Evolutionary conservation across 2,113 vertebrate genomes (phyloP), one percentile per base, ranked within the genome.

Genomic region (Argyrosomus japonicus): DNA sequence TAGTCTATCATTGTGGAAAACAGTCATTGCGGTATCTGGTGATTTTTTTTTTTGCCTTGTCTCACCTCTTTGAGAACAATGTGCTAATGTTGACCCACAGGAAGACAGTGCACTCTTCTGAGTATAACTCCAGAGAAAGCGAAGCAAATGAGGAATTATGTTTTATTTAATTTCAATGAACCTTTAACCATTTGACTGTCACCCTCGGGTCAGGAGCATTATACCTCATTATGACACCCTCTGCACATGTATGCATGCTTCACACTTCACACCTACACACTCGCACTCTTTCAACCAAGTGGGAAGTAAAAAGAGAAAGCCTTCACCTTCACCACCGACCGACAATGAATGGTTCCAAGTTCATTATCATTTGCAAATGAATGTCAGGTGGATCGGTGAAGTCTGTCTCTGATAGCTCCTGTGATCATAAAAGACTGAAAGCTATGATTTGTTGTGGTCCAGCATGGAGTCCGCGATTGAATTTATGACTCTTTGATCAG

Each of bases 161-260:
- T 53, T 72, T 47, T 27, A 68, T 63, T 58, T 74, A 2, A 36
- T 69, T 62, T 62, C 48, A 53, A 15, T 68, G 18, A 53, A 60
- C 45, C 29, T 56, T 29, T 74, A 40, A 63, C 2, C 25, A 36
- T 75, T 63, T 36, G 36, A 74, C 15, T 25, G 5, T 68, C 62
- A 54, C 75, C 56, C 56, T 21, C 56, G 14, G 53, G 45, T 70
- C 40, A 25, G 13, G 51, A 13, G 29, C 36, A 47, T 70, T 40
- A 45, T 36, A 25, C 29, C n/a, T 36, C 23, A 58, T 71, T 47
- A 63, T 25, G 50, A 23, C 54, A 27, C 19, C 29, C 0, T 40
- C 32, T n/a, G 61, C 32, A 64, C 15, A 63, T 18, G 11, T 14
- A n/a, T 63, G 56, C 14, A 40, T 72, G 60, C 40, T 0, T 6